Percentiles rank a stretch among this genome's conserved stretches.
Evolutionary conservation across 2,797 vertebrate genomes (phyloP).

Genomic region (Cyclopterus lumpus): DNA sequence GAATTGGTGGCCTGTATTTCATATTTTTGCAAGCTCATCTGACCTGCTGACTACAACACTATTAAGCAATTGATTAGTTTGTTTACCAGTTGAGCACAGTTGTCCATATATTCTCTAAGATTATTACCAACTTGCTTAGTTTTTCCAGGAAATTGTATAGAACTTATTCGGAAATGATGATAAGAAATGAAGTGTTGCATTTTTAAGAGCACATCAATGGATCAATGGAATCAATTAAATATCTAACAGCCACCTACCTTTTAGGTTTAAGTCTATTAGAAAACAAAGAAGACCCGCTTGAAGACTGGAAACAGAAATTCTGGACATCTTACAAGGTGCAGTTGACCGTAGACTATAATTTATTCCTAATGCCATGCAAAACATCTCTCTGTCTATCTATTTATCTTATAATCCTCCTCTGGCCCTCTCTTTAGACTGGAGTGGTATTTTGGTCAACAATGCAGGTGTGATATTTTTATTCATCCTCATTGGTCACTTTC

Average conservation of each 20-base stretch:
- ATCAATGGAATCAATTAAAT: too few relatives aligned
- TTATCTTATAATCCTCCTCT: neutral
- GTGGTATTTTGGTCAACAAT: slow-evolving; percentile 85
- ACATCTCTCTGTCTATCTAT: neutral
- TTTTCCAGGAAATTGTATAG: neutral
- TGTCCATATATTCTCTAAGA: neutral
- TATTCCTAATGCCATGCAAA: neutral
- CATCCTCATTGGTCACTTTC: neutral
- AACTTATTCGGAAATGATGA: neutral
- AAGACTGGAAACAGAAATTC: slow-evolving; percentile 85
- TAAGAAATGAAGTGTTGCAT: neutral
- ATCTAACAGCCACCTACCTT: neutral
- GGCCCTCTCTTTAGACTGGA: slow-evolving; percentile 73
- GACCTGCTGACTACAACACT: neutral
- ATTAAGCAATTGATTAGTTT: neutral
- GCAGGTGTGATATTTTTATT: slow-evolving; percentile 76
- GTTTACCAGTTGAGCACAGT: neutral
- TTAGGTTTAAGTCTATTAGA: slow-evolving; percentile 84
- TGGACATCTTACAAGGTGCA: slow-evolving; percentile 86
- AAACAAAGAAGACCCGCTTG: slow-evolving; percentile 76
- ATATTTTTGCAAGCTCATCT: neutral
- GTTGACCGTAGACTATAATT: neutral
- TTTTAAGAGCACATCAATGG: too few relatives aligned
- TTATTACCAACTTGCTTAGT: neutral
- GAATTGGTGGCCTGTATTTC: neutral